Evolutionary conservation across 2,113 vertebrate species (phyloP).

Genomic region (Indicator maculatus): DNA sequence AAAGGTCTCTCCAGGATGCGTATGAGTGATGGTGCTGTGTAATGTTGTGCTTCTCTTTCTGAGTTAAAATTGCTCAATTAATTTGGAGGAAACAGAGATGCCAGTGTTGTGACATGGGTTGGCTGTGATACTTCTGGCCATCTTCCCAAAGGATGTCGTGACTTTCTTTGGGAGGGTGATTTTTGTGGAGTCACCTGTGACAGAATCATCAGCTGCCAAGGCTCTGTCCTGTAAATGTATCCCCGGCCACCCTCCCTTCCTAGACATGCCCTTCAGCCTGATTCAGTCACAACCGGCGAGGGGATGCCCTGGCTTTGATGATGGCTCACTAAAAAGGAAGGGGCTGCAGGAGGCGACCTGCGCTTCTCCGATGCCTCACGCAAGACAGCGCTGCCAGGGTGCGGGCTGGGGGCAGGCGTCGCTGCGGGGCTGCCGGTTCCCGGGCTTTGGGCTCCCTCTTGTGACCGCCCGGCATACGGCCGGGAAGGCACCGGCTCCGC

Average conservation of each 20-base stretch:
- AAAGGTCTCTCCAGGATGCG: not conserved
- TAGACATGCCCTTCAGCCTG: rapidly evolving
- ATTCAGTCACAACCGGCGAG: not conserved
- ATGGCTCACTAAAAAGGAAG: not conserved
- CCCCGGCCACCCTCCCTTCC: rapidly evolving
- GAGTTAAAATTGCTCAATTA: not conserved
- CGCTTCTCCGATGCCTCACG: rapidly evolving
- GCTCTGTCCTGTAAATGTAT: not conserved
- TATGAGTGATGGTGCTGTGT: not conserved
- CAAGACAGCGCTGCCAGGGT: not conserved
- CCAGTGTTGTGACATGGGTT: rapidly evolving
- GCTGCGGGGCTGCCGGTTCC: not conserved
- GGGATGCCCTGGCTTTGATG: rapidly evolving
- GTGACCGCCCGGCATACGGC: not conserved
- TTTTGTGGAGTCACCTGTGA: not conserved
- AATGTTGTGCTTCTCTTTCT: not conserved
- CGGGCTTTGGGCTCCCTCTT: conserved; percentile 40
- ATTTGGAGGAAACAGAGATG: not conserved
- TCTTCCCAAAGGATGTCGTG: not conserved
- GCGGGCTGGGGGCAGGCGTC: not conserved
- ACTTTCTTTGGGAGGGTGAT: not conserved
- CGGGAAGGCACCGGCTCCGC: no score
- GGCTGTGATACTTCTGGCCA: not conserved
- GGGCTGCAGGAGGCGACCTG: not conserved
- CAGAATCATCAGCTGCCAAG: not conserved